Base-by-base conservation (phyloP, 2,797 vertebrate species). In the Pangasius macronema region DNA sequence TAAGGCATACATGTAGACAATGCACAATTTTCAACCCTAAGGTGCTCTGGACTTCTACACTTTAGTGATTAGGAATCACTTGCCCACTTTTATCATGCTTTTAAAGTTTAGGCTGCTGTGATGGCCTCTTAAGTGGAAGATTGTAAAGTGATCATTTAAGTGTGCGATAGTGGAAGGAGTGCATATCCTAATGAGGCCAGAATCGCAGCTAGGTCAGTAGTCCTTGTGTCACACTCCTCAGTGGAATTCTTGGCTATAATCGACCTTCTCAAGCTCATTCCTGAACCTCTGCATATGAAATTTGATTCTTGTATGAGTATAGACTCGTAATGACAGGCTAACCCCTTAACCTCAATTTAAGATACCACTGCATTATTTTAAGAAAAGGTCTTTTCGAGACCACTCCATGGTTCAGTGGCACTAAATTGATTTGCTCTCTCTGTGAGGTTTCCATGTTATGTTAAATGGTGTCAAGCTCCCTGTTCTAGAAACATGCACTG, bases 321-420 rank as follows among this genome's bases (percentile, higher is more conserved):
- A 85, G 84, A 91, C 85, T 84, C 73, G 77, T 76, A 86, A 87
- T 87, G 87, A 90, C 88, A 89, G 85, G 87, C 84, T 83, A 84
- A 93, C 91, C 89, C 86, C 89, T 87, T 87, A 84, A 92, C 91
- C 91, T 88, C 91, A 90, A 89, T 93, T 90, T 88, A 89, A 91
- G 85, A 89, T 89, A 86, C 85, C 75, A 42, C 83, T 87, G 87
- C 86, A 85, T 92, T 93, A 89, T 90, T 91, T 90, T 89, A 91
- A 91, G 89, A 86, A 87, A 85, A 89, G 89, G 89, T 89, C 89
- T 87, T 86, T 88, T 90, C 70, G 51, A 87, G 84, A 91, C 85
- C 87, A 85, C 87, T 88, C 88, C 85, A 89, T 86, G 86, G 84
- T 89, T 89, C 79, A 87, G 85, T 33, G 75, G 83, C 76, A 86